Base-by-base conservation (phyloP, 2,113 vertebrate genomes). In the Taxidea taxus region DNA sequence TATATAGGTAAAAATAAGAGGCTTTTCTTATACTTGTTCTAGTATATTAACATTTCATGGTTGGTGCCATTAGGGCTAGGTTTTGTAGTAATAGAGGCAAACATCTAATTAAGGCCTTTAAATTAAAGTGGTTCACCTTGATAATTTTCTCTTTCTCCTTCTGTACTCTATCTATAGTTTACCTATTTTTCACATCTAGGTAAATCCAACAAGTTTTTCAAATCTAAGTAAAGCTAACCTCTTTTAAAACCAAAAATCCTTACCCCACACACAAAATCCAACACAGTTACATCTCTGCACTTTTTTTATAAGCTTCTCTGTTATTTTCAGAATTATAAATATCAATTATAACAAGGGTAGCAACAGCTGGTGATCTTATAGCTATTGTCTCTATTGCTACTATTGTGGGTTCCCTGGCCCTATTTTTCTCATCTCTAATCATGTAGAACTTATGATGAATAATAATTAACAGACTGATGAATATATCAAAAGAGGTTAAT, bases 391-490 rank as follows among this genome's bases (percentile, higher is more conserved):
- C 56, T 85, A 15, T 84, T 70, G 34, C 14, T 92, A 31, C 29
- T n/a, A 2, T 8, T 13, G 1, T 18, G 31, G 25, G 10, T 87
- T 70, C 31, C 74, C 58, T 96, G 58, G 49, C 37, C 70, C 47
- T 56, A 4, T 81, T 93, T 89, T 88, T 81, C 70, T 85, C 66
- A 70, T 77, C 42, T 97, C 29, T 95, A 92, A 93, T 94, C 75
- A 94, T 54, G 54, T 66, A 85, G 64, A 96, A 88, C 84, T 88
- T 72, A 56, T 82, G 56, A 87, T 95, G 97, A 95, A 92, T 96
- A 66, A 77, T 96, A 97, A 98, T 95, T 77, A 98, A 82, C 70
- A 95, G 75, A 78, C n/a, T 82, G 92, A 94, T 83, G 92, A 97
- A 95, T 97, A 70, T 81, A 95, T 97, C 74, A 90, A 90, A 95